A percentile compares a stretch with the other conserved stretches of the same genome.
phyloP scores from a whole-genome alignment of 2,797 vertebrate species.

The Cetoscarus ocellatus region DNA sequence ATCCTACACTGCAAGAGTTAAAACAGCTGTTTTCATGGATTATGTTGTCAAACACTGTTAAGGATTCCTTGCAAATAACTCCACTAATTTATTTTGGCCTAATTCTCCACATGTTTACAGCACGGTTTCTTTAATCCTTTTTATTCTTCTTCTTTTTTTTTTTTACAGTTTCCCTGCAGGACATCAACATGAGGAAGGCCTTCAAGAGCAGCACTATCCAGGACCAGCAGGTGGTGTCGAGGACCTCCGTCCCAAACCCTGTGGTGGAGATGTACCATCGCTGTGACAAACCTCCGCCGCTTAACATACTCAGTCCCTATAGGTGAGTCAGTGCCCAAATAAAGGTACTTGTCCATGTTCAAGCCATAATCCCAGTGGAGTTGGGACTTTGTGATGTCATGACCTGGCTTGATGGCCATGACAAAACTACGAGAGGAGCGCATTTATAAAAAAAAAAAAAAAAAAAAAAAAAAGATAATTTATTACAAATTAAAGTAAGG shows the following conservation, averaged over 20 bases:
- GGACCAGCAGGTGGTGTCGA: conserved; percentile 94
- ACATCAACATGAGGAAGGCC: conserved; percentile 96
- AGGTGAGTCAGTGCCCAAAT: conserved; percentile 79
- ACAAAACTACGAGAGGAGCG: no score
- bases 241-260: conserved; percentile 91
- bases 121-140: neutral
- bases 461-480: no score
- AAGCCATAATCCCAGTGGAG: no score
- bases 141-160: neutral
- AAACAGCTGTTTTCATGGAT: conserved; percentile 33
- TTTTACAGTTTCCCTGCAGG: conserved; percentile 89
- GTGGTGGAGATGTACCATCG: conserved; percentile 95
- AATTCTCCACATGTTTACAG: neutral
- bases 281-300: conserved; percentile 92
- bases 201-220: conserved; percentile 94
- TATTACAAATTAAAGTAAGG: no score
- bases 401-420: no score
- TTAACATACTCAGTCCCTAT: conserved; percentile 93
- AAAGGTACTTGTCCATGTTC: no score
- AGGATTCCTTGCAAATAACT: neutral
- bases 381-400: no score
- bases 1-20: conserved; percentile 7
- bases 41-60: conserved; percentile 12
- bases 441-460: no score
- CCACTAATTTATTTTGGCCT: neutral